Evolutionary conservation across 2,797 vertebrate genomes (phyloP).

Genomic region (Acanthurus lineatus): DNA sequence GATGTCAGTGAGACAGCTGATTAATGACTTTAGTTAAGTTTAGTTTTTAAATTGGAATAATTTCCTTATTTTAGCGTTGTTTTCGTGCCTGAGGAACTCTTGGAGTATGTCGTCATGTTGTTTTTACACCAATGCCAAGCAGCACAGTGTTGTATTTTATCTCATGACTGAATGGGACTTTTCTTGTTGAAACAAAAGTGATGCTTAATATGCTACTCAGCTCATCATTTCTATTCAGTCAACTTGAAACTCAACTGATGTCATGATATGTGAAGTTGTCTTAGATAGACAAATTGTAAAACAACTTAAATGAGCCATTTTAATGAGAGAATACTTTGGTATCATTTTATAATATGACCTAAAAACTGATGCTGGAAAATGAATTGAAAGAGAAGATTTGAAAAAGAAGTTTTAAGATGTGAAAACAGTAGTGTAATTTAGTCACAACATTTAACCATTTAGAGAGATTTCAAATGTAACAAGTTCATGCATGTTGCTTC

Average conservation of each 20-base stretch:
- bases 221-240: neutral
- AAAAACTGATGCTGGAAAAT: neutral
- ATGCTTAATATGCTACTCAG: conserved; percentile 23
- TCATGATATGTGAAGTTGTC: neutral
- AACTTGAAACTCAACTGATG: neutral
- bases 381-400: neutral
- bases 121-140: neutral
- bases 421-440: neutral
- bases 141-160: conserved; percentile 15
- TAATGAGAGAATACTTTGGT: neutral
- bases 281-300: neutral
- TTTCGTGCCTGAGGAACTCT: neutral
- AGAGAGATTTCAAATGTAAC: neutral
- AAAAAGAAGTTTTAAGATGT: neutral
- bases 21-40: conserved; percentile 7
- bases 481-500: neutral
- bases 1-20: conserved; percentile 14
- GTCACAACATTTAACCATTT: neutral
- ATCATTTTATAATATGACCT: neutral
- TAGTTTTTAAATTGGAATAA: conserved; percentile 11
- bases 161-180: neutral
- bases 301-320: neutral
- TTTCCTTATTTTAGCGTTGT: conserved; percentile 4
- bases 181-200: conserved; percentile 50
- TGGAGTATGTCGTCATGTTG: neutral